Conservation (phyloP, 2,888 invertebrate genomes). For the Zaprionus obscuricornis region DNA sequence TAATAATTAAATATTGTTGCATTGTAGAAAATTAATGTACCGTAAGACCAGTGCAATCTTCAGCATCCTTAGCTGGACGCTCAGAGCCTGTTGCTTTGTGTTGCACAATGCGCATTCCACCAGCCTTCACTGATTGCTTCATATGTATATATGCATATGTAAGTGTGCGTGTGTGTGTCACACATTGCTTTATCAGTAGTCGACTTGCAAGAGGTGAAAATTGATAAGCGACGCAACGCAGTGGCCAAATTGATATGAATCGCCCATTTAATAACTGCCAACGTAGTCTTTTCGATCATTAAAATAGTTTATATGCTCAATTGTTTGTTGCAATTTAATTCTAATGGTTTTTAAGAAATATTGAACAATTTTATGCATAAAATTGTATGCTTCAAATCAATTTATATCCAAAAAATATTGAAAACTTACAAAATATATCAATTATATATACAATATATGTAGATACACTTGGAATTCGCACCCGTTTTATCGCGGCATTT, state of each 20-base stretch:
- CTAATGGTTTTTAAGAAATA: no score
- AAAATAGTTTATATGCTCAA: not conserved
- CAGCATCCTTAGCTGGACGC: constrained; percentile 87
- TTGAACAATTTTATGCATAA: no score
- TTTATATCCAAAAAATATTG: no score
- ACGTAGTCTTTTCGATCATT: constrained; percentile 1
- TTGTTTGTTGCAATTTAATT: no score
- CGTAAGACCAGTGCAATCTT: constrained; percentile 89
- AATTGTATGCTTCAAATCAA: no score
- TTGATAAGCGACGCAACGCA: constrained; percentile 55
- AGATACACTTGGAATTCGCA: no score
- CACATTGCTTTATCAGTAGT: constrained; percentile 53
- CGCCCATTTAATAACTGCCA: constrained; percentile 25
- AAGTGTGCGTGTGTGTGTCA: constrained; percentile 1
- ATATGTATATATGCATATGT: not conserved
- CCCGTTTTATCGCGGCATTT: no score
- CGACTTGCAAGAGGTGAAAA: constrained; percentile 26
- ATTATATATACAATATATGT: no score
- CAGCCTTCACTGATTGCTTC: constrained; percentile 90
- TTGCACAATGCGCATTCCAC: constrained; percentile 96
- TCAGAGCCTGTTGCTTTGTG: constrained; percentile 89
- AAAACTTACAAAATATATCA: no score
- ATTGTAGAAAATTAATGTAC: constrained; percentile 85
- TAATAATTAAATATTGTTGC: not conserved
- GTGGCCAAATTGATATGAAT: constrained; percentile 24